Base-by-base conservation (phyloP, 2,888 invertebrate genomes). In the Yponomeuta cagnagella region DNA sequence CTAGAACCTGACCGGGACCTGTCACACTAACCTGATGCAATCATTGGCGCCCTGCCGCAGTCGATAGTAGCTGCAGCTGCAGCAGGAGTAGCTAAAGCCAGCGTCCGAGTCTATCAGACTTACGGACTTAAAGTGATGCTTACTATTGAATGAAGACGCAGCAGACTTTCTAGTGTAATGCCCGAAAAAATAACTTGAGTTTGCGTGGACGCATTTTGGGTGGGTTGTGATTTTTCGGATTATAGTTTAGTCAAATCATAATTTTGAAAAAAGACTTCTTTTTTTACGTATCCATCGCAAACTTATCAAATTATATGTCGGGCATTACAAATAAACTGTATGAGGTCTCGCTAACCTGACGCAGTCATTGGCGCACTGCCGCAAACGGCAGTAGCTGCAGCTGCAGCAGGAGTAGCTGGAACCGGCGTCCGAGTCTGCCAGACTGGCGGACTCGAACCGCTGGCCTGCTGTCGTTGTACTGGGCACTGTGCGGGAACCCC, bases 21-120 rank as follows among this genome's bases (percentile, higher is more conserved):
- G 33, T 5, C 33, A 4, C 52, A 52, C 52, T 52, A 8, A 91
- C 91, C 90, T 92, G 82, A 90, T 82, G 81, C 88, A 89, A 71
- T 90, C 89, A 67, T 88, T 86, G 1, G 93, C 91, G 73, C 90
- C 90, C 37, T 87, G 89, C 73, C 92, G 82, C 71, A 93, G 90
- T 69, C 91, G 88, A 81, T 94, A 94, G 79, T 94, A 94, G 77
- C 93, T 94, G 83, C 94, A 94, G 76, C 93, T 93, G 83, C 94
- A 94, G 68, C 87, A 83, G 0, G 94, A 93, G 81, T 93, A 94
- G 76, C 93, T 93, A 70, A 94, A 94, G 0, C 93, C 94, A 63
- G 88, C 87, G 73, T 92, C 93, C 0, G 93, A 93, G 70, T 89
- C 89, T 0, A 80, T 83, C 74, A 92, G 76, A 78, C 91, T 92